These are phyloP conservation scores for Puntigrus tetrazona DNA, from an alignment of 2,113 vertebrate species.

Conservation along the genomic window DNA sequence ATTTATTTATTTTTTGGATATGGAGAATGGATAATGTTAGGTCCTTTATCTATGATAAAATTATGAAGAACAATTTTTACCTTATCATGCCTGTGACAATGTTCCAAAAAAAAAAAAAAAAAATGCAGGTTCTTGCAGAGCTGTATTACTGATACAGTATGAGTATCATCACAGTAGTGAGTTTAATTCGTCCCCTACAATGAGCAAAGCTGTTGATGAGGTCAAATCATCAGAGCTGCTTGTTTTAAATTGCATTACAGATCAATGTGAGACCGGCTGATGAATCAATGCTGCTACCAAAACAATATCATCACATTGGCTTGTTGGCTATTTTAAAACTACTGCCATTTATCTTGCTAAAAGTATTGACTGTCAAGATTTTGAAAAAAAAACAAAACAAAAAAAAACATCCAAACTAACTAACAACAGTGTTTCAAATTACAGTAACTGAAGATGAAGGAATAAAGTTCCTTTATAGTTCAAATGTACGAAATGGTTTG, in stretches of 20 bases:
- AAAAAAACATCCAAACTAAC: slow-evolving; percentile 12
- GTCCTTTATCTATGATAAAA: too few species aligned
- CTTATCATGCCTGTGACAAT: not conserved
- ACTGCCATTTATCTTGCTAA: slow-evolving; percentile 33
- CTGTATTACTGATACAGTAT: not conserved
- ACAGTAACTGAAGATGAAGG: not conserved
- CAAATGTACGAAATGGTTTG: not conserved
- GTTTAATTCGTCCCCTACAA: slow-evolving; percentile 18
- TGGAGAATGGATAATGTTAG: too few species aligned
- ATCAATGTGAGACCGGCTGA: slow-evolving; percentile 22
- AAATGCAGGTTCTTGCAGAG: not conserved
- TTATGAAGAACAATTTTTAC: too few species aligned
- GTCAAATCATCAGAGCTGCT: slow-evolving; percentile 17
- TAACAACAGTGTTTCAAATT: not conserved
- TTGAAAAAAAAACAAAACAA: not conserved
- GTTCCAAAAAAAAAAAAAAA: not conserved
- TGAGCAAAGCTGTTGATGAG: slow-evolving; percentile 42
- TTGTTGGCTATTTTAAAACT: not conserved
- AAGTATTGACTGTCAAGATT: not conserved
- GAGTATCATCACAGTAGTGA: not conserved
- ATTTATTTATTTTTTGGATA: too few species aligned
- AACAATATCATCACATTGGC: slow-evolving; percentile 10
- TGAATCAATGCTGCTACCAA: slow-evolving; percentile 1
- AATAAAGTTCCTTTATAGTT: too few species aligned
- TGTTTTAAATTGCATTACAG: slow-evolving; percentile 43